Evolutionary conservation across 2,113 vertebrate species (phyloP).

Genomic region (Antechinus flavipes): DNA sequence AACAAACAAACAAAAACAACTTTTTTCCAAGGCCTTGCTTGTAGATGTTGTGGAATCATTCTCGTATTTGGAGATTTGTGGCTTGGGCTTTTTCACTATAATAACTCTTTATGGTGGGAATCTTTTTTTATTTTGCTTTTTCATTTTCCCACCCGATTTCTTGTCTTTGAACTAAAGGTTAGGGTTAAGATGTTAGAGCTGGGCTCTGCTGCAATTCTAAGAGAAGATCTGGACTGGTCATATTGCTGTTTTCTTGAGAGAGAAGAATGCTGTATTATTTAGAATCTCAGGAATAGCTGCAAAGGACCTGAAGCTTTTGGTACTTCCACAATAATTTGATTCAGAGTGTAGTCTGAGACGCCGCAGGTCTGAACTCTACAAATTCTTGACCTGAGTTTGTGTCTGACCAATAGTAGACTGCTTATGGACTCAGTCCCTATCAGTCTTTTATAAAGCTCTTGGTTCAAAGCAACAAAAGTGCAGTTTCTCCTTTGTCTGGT

Average conservation of each 20-base stretch:
- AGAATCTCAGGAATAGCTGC: background rate
- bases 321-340: background rate
- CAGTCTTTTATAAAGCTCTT: background rate
- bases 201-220: background rate
- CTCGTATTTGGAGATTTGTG: background rate
- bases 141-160: background rate
- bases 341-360: background rate
- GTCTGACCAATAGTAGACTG: background rate
- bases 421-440: background rate
- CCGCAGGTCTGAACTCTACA: background rate
- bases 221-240: background rate
- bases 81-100: background rate
- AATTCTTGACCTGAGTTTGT: background rate
- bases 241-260: background rate
- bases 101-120: background rate
- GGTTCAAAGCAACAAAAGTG: background rate
- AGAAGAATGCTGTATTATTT: background rate
- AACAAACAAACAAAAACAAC: no score
- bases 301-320: background rate
- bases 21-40: background rate
- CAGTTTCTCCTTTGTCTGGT: background rate
- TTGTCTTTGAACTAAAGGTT: background rate
- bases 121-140: background rate
- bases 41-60: background rate
- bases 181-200: background rate